phyloP scores from a whole-genome alignment of 2,113 vertebrate genomes.

The Engraulis encrasicolus region DNA sequence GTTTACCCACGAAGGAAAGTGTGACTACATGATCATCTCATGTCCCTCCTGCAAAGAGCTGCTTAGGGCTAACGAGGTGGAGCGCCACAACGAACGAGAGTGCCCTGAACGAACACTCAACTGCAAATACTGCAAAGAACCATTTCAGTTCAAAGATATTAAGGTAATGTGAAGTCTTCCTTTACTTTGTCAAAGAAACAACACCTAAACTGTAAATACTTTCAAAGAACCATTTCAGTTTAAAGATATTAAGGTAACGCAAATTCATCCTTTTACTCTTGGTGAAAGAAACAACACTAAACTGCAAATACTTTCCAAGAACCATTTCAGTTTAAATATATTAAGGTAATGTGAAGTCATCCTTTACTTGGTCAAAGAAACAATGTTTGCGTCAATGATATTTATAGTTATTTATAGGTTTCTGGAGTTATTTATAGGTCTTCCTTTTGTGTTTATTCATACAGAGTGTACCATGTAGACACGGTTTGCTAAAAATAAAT shows the following conservation, averaged over 20 bases:
- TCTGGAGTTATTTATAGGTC: no score
- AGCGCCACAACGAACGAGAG: conserved; percentile 80
- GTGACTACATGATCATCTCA: conserved; percentile 79
- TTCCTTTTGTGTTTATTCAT: no score
- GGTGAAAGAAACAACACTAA: neutral
- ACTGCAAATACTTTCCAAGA: neutral
- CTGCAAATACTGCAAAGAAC: conserved; percentile 82
- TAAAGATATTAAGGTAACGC: neutral
- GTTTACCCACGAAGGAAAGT: conserved; percentile 78
- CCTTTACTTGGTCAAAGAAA: neutral
- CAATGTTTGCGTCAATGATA: no score
- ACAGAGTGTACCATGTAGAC: no score
- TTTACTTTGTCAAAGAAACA: neutral
- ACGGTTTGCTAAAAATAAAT: no score
- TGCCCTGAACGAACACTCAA: conserved; percentile 81
- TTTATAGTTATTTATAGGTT: neutral
- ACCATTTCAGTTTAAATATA: neutral
- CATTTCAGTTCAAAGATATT: conserved; percentile 76
- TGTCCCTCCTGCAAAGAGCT: conserved; percentile 79
- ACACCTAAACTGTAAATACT: neutral
- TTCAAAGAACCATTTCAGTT: neutral
- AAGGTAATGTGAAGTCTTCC: conserved; percentile 64
- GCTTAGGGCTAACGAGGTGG: conserved; percentile 80
- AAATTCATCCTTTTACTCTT: no score
- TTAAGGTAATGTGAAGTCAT: no score